A percentile compares a stretch with the other conserved stretches of the same genome.
These are phyloP conservation scores for Syngnathus acus DNA, from an alignment of 2,797 vertebrate species.

Conservation along the genomic window DNA sequence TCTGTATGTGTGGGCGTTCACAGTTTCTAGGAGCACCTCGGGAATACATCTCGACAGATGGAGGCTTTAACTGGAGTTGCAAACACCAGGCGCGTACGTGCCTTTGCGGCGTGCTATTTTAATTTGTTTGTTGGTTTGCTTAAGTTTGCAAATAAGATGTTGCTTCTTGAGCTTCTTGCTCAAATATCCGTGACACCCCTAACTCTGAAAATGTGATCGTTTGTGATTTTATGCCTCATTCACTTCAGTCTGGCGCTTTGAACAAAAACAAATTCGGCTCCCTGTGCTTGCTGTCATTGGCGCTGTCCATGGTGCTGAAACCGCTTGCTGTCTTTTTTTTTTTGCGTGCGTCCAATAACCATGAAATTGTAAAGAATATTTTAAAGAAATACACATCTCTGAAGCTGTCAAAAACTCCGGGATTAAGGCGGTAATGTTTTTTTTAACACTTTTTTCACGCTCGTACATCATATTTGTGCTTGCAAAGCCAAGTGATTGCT, in stretches of 20 bases:
- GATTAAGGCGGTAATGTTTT: too few relatives aligned
- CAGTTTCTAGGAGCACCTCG: conserved; percentile 67
- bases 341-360: background rate
- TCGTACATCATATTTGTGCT: too few relatives aligned
- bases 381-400: background rate
- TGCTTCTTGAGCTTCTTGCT: conserved; percentile 33
- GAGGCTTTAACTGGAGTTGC: conserved; percentile 67
- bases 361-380: background rate
- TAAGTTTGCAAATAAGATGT: conserved; percentile 38
- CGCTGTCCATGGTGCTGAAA: conserved; percentile 70
- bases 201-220: conserved; percentile 19
- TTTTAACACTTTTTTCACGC: too few relatives aligned
- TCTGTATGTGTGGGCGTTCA: conserved; percentile 57
- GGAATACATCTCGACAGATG: conserved; percentile 71
- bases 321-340: background rate
- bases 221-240: conserved; percentile 18
- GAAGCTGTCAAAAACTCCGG: background rate
- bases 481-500: too few relatives aligned
- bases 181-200: conserved; percentile 20
- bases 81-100: conserved; percentile 56
- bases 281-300: conserved; percentile 1
- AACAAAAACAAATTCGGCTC: background rate
- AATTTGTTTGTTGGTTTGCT: conserved; percentile 60
- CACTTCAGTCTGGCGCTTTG: conserved; percentile 15
- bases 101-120: conserved; percentile 63